Percentiles rank a stretch among this genome's conserved stretches.
phyloP scores from a whole-genome alignment of 2,113 vertebrate species.

The Ifrita kowaldi region DNA sequence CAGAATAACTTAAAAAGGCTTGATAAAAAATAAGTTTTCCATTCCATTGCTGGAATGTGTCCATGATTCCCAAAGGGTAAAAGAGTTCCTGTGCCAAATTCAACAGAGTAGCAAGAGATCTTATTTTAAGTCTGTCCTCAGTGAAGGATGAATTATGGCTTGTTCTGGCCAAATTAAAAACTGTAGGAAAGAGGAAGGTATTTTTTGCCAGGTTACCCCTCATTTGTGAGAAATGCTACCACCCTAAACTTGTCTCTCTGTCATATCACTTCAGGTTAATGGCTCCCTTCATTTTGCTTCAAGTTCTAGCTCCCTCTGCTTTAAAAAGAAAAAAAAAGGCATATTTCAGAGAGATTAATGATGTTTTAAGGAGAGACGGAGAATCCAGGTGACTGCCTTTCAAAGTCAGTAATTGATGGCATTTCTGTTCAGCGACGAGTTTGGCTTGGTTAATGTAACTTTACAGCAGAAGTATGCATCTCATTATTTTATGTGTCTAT shows the following conservation, averaged over 20 bases:
- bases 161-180: background rate
- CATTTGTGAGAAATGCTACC: background rate
- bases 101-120: background rate
- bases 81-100: background rate
- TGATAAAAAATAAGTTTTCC: background rate
- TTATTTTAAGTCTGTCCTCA: background rate
- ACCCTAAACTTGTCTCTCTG: background rate
- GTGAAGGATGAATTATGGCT: background rate
- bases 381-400: background rate
- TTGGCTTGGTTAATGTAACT: background rate
- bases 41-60: background rate
- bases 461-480: background rate
- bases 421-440: background rate
- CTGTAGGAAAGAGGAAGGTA: background rate
- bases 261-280: background rate
- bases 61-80: background rate
- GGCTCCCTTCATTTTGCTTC: background rate
- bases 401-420: background rate
- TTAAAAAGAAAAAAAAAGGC: background rate
- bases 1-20: background rate
- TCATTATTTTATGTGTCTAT: background rate
- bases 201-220: background rate
- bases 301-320: background rate
- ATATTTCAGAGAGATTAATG: background rate
- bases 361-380: background rate